A percentile compares a stretch with the other conserved stretches of the same genome.
phyloP scores from a whole-genome alignment of 2,797 vertebrate species.

The Valencia hispanica region DNA sequence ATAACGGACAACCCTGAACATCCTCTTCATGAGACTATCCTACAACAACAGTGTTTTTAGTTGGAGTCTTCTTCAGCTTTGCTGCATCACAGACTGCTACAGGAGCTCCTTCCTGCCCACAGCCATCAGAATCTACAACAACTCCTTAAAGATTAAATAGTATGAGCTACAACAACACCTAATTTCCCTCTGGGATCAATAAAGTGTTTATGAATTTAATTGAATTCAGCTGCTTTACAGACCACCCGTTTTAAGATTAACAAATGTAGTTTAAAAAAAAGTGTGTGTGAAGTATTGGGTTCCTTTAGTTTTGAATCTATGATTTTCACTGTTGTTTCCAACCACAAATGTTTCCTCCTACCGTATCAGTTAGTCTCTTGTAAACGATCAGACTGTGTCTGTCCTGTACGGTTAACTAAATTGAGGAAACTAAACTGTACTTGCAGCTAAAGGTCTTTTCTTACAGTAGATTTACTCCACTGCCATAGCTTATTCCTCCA shows the following conservation, averaged over 20 bases:
- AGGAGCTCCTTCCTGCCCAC: too few species aligned
- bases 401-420: background rate
- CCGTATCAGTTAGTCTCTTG: background rate
- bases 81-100: too few species aligned
- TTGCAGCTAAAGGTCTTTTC: background rate
- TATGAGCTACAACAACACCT: too few species aligned
- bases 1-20: too few species aligned
- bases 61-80: too few species aligned
- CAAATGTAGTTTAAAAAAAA: background rate
- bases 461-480: conserved; percentile 1
- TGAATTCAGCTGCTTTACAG: background rate
- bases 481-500: background rate
- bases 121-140: too few species aligned
- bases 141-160: too few species aligned
- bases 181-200: too few species aligned
- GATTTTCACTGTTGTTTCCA: background rate
- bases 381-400: background rate
- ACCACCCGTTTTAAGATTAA: background rate
- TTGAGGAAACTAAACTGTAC: background rate
- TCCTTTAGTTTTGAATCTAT: background rate
- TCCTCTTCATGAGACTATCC: too few species aligned
- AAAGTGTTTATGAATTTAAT: too few species aligned
- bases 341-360: background rate
- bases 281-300: too few species aligned
- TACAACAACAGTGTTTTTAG: too few species aligned